phyloP scores from a whole-genome alignment of 2,797 vertebrate species.

The Coilia nasus region DNA sequence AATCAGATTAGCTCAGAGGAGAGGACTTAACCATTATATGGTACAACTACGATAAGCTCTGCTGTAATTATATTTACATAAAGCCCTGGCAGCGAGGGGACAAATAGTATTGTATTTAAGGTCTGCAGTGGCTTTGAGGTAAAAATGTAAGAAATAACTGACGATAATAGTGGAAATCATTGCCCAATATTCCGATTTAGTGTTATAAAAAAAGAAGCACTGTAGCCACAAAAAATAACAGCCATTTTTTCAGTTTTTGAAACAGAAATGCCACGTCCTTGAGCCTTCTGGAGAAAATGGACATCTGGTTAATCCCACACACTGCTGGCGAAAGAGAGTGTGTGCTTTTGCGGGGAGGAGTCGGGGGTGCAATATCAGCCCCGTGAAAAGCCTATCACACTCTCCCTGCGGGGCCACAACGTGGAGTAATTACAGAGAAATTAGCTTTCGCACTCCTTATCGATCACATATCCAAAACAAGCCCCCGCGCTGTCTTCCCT shows the following conservation, averaged over 20 bases:
- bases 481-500: constrained; percentile 14
- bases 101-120: neutral
- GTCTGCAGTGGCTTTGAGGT: neutral
- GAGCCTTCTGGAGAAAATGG: neutral
- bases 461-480: constrained; percentile 32
- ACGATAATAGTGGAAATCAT: neutral
- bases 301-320: neutral
- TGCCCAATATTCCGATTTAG: neutral
- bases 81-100: neutral
- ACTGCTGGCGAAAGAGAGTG: neutral
- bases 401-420: neutral
- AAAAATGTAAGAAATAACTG: neutral
- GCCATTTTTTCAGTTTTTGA: neutral
- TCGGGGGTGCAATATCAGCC: neutral
- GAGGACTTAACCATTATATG: neutral
- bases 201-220: neutral
- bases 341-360: neutral
- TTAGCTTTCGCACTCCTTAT: constrained; percentile 36
- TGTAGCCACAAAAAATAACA: neutral
- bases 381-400: neutral
- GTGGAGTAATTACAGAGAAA: constrained; percentile 24
- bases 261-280: neutral
- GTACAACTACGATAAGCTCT: neutral
- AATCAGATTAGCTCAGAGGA: constrained; percentile 1
- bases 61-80: constrained; percentile 4